Evolutionary conservation across 2,888 invertebrate species (phyloP).

Genomic region (Lepetodrilus schrolli): DNA sequence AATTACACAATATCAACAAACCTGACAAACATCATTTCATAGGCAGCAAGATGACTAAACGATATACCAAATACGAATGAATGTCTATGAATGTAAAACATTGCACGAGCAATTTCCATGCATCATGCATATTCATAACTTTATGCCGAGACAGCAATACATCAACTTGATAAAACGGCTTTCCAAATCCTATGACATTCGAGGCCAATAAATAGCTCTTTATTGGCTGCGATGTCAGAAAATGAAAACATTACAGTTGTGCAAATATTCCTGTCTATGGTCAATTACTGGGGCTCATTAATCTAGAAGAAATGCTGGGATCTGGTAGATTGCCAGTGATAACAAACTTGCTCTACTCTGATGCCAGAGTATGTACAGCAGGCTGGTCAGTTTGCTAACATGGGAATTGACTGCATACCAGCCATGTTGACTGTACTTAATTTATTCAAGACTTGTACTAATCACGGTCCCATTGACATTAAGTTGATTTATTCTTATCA

Average conservation of each 20-base stretch:
- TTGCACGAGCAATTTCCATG: background rate
- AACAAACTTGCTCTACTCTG: too few species aligned
- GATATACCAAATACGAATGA: too few species aligned
- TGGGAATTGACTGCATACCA: too few species aligned
- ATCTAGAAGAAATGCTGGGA: background rate
- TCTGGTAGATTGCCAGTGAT: background rate
- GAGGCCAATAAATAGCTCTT: background rate
- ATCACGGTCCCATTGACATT: too few species aligned
- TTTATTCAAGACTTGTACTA: too few species aligned
- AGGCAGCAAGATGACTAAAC: too few species aligned
- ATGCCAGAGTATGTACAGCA: too few species aligned
- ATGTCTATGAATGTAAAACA: background rate
- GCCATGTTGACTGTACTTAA: too few species aligned
- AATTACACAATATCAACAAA: too few species aligned
- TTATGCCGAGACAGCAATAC: constrained; percentile 2
- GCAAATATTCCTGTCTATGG: background rate
- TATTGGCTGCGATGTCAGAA: constrained; percentile 13
- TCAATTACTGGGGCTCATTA: background rate
- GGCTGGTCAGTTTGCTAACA: too few species aligned
- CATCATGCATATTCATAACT: constrained; percentile 6
- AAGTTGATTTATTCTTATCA: too few species aligned
- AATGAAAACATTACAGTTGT: constrained; percentile 1
- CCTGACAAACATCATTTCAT: too few species aligned
- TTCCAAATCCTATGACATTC: background rate
- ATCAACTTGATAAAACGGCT: constrained; percentile 22